A percentile compares a stretch with the other conserved stretches of the same genome.
Conservation (phyloP, 2,888 invertebrate species). For the Colletes collaris region DNA sequence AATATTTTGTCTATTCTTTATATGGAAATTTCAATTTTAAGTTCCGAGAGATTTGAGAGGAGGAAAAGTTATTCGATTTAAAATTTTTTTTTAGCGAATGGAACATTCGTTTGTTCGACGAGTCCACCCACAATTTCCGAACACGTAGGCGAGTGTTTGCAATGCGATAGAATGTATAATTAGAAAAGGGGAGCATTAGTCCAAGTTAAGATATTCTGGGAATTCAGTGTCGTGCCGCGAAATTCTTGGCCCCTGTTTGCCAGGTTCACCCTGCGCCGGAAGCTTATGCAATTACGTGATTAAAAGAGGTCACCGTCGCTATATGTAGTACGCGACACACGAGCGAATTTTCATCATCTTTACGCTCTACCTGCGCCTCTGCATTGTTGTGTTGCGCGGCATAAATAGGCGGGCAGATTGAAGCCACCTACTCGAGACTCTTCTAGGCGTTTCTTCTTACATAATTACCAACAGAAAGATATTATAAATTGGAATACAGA, state of each 20-base stretch:
- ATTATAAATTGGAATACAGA: too few species aligned
- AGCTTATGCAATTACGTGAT: conserved; percentile 48
- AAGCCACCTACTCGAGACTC: not conserved
- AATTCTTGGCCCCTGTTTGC: conserved; percentile 56
- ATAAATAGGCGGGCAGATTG: not conserved
- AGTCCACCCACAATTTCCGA: not conserved
- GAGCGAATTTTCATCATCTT: conserved; percentile 42
- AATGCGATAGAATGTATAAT: conserved; percentile 52
- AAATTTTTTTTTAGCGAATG: not conserved
- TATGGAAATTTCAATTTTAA: too few species aligned
- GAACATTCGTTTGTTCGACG: not conserved
- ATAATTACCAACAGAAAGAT: too few species aligned
- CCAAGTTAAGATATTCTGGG: conserved; percentile 67
- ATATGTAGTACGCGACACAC: conserved; percentile 22
- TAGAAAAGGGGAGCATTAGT: conserved; percentile 65
- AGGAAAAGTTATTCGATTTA: too few species aligned
- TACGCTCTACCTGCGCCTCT: not conserved
- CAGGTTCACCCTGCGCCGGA: conserved; percentile 49
- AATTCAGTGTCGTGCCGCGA: conserved; percentile 64
- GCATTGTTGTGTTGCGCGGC: not conserved
- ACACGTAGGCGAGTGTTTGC: conserved; percentile 26
- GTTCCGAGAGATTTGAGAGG: too few species aligned
- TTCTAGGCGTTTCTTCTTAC: too few species aligned
- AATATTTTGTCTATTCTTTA: too few species aligned
- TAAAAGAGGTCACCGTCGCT: conserved; percentile 49